phyloP scores from a whole-genome alignment of 2,888 invertebrate genomes.

The Cordilura impudica region DNA sequence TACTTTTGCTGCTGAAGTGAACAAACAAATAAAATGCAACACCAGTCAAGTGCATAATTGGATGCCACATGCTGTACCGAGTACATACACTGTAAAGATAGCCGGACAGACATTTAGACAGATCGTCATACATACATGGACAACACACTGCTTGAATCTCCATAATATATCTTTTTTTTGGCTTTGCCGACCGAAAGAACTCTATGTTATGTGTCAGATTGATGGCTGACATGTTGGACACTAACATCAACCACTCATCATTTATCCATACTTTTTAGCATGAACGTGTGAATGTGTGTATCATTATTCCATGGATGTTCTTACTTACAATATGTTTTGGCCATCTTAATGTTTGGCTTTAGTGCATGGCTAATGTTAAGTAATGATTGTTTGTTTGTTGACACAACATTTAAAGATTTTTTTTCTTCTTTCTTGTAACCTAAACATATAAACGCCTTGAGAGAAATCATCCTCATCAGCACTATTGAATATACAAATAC shows the following conservation, averaged over 20 bases:
- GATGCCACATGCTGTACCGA: conserved; percentile 53
- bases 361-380: conserved; percentile 53
- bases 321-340: conserved; percentile 43
- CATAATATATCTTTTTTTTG: conserved; percentile 17
- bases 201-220: conserved; percentile 61
- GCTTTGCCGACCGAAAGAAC: conserved; percentile 47
- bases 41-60: conserved; percentile 63
- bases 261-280: conserved; percentile 24
- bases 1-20: conserved; percentile 60
- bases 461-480: conserved; percentile 22
- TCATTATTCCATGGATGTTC: conserved; percentile 43
- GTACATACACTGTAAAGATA: conserved; percentile 13
- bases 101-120: not conserved
- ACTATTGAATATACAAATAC: not conserved
- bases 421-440: conserved; percentile 45
- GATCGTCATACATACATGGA: not conserved
- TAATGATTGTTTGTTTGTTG: conserved; percentile 60
- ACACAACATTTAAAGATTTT: conserved; percentile 59
- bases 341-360: conserved; percentile 36
- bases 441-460: conserved; percentile 57
- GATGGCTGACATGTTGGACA: conserved; percentile 63
- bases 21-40: conserved; percentile 63
- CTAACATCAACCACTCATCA: conserved; percentile 62
- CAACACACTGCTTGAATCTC: conserved; percentile 42
- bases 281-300: conserved; percentile 13